These are phyloP conservation scores for Drosophila micromelanica DNA, from an alignment of 1,140 invertebrate species.

Conservation along the genomic window DNA sequence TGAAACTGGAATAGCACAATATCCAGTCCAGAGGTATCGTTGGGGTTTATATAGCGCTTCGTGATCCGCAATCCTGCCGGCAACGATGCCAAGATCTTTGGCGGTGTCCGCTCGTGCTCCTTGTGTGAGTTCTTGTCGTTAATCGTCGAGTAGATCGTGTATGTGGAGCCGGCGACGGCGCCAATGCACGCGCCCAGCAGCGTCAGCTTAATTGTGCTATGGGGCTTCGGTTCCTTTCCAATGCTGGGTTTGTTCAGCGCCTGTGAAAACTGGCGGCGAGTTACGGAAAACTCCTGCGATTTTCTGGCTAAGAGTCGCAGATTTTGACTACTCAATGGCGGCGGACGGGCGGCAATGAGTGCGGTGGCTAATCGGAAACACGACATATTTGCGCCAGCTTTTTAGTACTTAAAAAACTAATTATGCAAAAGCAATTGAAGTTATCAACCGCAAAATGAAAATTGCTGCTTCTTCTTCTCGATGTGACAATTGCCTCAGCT, in stretches of 20 bases:
- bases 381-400: constrained; percentile 49
- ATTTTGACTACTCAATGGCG: constrained; percentile 7
- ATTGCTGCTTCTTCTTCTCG: constrained; percentile 30
- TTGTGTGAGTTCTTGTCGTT: constrained; percentile 68
- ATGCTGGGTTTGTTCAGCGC: constrained; percentile 4
- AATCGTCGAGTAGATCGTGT: constrained; percentile 68
- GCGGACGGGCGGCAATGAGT: constrained; percentile 15
- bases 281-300: constrained; percentile 19
- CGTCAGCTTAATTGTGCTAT: constrained; percentile 84
- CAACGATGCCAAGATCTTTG: constrained; percentile 85
- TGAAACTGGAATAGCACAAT: constrained; percentile 97
- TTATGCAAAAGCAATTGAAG: constrained; percentile 64
- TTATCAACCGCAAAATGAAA: constrained; percentile 36
- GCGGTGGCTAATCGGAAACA: constrained; percentile 53
- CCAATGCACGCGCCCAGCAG: constrained; percentile 86
- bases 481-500: constrained; percentile 23
- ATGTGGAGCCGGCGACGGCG: constrained; percentile 78
- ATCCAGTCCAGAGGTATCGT: constrained; percentile 91
- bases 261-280: constrained; percentile 49
- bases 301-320: constrained; percentile 30
- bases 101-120: constrained; percentile 75
- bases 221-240: constrained; percentile 32
- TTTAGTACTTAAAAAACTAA: constrained; percentile 41
- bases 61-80: constrained; percentile 85
- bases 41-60: constrained; percentile 87